Evolutionary conservation across 2,797 vertebrate genomes (phyloP).

Genomic region (Taenioides sp.): DNA sequence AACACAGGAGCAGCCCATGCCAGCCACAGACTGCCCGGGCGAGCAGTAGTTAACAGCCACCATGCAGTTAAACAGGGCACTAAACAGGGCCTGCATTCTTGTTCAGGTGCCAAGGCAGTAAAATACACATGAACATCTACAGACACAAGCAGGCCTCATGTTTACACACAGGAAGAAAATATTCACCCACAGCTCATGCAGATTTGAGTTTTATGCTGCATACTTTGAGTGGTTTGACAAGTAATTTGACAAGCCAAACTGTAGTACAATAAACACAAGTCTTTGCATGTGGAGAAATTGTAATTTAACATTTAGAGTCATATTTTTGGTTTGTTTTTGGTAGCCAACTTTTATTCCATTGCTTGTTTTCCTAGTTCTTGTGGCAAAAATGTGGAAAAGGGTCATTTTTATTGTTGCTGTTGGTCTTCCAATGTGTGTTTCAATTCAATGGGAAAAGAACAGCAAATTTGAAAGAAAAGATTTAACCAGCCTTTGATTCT

Average conservation of each 20-base stretch:
- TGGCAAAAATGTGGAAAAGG: too few relatives aligned
- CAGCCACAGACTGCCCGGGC: constrained; percentile 55
- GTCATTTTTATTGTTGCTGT: too few relatives aligned
- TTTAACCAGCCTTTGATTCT: background rate
- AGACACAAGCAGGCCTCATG: background rate
- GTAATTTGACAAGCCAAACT: background rate
- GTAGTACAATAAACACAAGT: background rate
- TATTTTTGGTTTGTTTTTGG: too few relatives aligned
- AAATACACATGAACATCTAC: constrained; percentile 3
- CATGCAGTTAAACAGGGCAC: constrained; percentile 53
- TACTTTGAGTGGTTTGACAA: background rate
- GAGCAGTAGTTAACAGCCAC: constrained; percentile 65
- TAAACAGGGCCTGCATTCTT: constrained; percentile 34
- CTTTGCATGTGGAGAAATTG: background rate
- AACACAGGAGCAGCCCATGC: constrained; percentile 56
- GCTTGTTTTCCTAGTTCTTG: too few relatives aligned
- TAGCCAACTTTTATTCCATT: too few relatives aligned
- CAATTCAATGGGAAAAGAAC: too few relatives aligned
- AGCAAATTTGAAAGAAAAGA: background rate
- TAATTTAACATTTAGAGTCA: too few relatives aligned
- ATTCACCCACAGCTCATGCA: too few relatives aligned
- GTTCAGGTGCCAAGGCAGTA: constrained; percentile 30
- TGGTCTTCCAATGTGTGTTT: too few relatives aligned
- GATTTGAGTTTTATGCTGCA: background rate
- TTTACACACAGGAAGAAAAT: background rate